Evolutionary conservation across 2,113 vertebrate genomes (phyloP), one percentile per base, ranked within the genome.

Genomic region (Tragulus kanchil): DNA sequence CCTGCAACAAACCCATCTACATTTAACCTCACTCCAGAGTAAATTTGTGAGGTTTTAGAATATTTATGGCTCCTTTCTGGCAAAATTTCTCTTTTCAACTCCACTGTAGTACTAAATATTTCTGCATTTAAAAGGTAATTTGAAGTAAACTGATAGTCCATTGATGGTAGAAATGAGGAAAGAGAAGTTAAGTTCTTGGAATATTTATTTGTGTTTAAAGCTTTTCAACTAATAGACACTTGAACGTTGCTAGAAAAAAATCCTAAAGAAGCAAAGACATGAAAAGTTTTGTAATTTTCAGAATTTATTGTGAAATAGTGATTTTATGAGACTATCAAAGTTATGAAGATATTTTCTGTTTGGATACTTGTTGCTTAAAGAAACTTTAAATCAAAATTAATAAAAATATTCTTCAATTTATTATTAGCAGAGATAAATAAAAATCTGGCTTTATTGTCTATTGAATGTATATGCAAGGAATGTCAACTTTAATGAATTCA

Each of bases 221-320:
- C n/a, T 89, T 84, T 95, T 82, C 13, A 42, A 28, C 12, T 85
- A 3, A 23, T 48, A 23, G n/a, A n/a, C 6, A 71, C 62, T 54
- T 71, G 28, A 64, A 91, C 75, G 64, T 87, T 91, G 50, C 67
- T 93, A 52, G 52, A 82, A 85, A 69, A 75, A 31, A 84, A 16
- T 62, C 26, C 25, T 92, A 42, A 92, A 56, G 71, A 84, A 77
- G 78, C 9, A 50, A 69, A 93, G 25, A 26, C 26, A 31, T 69
- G 78, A 94, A 59, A 1, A 58, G 3, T 64, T 67, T 89, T 92
- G 28, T 19, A 94, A 36, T 85, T 94, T 92, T 48, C 86, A 13
- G 25, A 94, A 82, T 89, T 92, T 78, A 84, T 78, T 92, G 12
- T 78, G 59, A 90, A 93, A 94, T 64, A 92, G 25, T 69, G 71